phyloP scores from a whole-genome alignment of 2,113 vertebrate species.

The Lagopus leucura region DNA sequence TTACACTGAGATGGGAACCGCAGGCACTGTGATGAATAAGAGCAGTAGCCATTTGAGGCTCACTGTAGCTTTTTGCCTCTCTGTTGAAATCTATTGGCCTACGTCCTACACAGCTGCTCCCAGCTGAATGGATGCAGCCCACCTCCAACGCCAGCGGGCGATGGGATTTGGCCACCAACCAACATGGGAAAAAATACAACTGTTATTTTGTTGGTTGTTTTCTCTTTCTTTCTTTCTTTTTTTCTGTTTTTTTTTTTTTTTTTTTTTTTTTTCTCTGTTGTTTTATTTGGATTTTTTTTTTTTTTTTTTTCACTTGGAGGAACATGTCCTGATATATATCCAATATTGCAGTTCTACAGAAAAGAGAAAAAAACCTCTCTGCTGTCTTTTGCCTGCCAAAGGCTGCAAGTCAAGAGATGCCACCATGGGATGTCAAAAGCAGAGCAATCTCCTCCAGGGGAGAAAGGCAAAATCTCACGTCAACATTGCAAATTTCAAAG shows the following conservation, averaged over 20 bases:
- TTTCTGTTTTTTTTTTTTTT: background rate
- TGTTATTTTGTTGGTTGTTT: rapidly evolving
- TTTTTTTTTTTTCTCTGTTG: background rate
- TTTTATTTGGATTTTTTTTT: background rate
- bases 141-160: rapidly evolving
- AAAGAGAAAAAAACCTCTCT: background rate
- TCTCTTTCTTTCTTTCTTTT: background rate
- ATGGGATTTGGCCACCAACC: background rate
- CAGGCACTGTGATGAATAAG: background rate
- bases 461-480: background rate
- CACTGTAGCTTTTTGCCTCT: background rate
- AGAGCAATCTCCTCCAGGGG: background rate
- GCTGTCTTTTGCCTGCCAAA: background rate
- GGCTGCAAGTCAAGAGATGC: background rate
- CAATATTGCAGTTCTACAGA: background rate
- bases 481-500: background rate
- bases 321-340: background rate
- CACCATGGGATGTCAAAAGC: background rate
- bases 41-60: background rate
- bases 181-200: background rate
- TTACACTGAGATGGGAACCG: background rate
- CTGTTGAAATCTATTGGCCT: background rate
- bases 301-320: background rate
- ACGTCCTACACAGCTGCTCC: conserved; percentile 37
- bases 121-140: background rate